phyloP scores from a whole-genome alignment of 2,797 vertebrate genomes.

The Squalus acanthias region DNA sequence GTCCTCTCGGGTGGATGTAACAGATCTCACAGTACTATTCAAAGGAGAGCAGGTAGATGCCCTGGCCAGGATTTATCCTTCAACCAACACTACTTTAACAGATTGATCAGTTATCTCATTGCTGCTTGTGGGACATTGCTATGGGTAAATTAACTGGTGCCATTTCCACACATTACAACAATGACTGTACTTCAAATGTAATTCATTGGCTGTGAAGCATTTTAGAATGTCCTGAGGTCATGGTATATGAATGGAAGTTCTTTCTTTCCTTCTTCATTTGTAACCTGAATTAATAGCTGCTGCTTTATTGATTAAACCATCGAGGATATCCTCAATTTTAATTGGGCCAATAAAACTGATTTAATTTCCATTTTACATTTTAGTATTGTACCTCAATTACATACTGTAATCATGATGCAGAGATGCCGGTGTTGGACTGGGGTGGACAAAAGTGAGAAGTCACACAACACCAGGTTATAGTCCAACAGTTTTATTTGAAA shows the following conservation, averaged over 20 bases:
- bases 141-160: background rate
- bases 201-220: background rate
- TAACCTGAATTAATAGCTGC: background rate
- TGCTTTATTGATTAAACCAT: background rate
- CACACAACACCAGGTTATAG: no score
- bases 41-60: background rate
- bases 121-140: background rate
- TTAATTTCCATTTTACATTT: background rate
- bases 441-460: no score
- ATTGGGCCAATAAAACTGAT: background rate
- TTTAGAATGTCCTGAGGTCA: background rate
- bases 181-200: background rate
- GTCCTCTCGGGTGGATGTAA: background rate
- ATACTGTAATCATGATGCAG: background rate
- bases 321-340: background rate
- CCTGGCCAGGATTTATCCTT: background rate
- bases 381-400: background rate
- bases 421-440: no score
- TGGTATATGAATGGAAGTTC: background rate
- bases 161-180: background rate
- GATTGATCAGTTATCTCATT: background rate
- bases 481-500: no score
- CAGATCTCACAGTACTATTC: background rate
- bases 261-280: background rate
- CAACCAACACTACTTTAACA: background rate